Evolutionary conservation across 2,888 invertebrate genomes (phyloP), one percentile per base, ranked within the genome.

Genomic region (Exocentrus adspersus): DNA sequence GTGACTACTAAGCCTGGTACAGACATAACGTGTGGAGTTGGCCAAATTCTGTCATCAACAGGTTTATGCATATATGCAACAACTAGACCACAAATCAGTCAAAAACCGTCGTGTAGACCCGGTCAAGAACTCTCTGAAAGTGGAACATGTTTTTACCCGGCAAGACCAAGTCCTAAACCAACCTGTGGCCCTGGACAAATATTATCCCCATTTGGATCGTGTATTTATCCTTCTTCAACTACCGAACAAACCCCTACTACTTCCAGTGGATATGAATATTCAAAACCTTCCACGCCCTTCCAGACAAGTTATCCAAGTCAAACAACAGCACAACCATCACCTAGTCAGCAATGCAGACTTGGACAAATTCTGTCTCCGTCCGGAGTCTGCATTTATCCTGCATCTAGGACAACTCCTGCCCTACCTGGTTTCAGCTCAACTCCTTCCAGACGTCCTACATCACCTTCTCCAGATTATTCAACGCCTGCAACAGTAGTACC

Each of bases 31-130:
- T 72, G 72, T 57, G 61, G 65, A 17, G 62, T 69, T 10, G 71
- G 71, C 12, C 62, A 54, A 28, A 30, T 61, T 45, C 56, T 62
- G 21, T 62, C 64, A 24, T 57, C 68, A 9, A 64, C 66, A 20
- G 72, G 72, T 4, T 56, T 51, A 7, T 75, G 73, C 41, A 52
- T 43, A n/a, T 69, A 65, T 37, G 17, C 54, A 17, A 53, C 70
- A 1, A 37, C 51, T 0, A 58, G 12, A 50, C 64, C 51, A 16
- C 51, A 7, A 6, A 30, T 19, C 2, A 30, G 32, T 12, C 12
- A 17, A 30, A 60, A 45, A 32, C 65, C 57, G 6, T 56, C 56
- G 3, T 68, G 68, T 30, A 28, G 41, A 12, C 63, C 64, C 19
- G 69, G 65, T 21, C 64, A 59, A 56, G 53, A 56, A 43, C 12